Base-by-base conservation (phyloP, 1,140 invertebrate genomes). In the Eriocheir sinensis region DNA sequence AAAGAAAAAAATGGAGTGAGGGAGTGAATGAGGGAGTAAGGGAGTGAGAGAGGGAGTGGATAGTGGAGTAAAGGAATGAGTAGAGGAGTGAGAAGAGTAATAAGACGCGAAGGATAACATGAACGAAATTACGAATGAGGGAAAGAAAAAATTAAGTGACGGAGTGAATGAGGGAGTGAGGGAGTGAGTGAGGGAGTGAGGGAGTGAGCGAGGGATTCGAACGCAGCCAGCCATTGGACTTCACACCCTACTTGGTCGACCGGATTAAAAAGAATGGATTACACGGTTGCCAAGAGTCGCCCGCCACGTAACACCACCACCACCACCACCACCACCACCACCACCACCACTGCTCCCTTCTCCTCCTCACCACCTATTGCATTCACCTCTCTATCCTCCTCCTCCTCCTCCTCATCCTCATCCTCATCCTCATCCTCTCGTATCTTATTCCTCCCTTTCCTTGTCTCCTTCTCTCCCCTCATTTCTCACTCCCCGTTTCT, bases 201-300 rank as follows among this genome's bases (percentile, higher is more conserved):
- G 81, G 30, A 40, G 83, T 21, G 81, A 15, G 21, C 8, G 36
- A 41, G 44, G 44, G 89, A 36, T 94, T 86, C 89, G 94, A 53
- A 92, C 89, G 81, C 89, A 4, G 88, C 81, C 80, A 83, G 38
- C 93, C 89, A 94, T 91, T 92, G 72, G 94, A 86, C 80, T 91
- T 91, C 94, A 94, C 94, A 91, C 89, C 89, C 89, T 83, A 53
- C 89, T 86, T 90, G 94, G 89, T 94, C 89, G 72, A 88, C 32
- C 60, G 94, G 94, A 94, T 94, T 94, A 94, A 94, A 94, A 94
- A 94, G 94, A 94, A 94, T 94, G 94, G 94, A 94, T 94, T 94
- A 91, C 90, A 17, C 41, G 44, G 88, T 94, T 94, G 94, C 94
- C 94, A 44, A n/a, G 44, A 89, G 81, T 83, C 90, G 81, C 85